Percentiles rank a stretch among this genome's conserved stretches.
phyloP scores from a whole-genome alignment of 1,140 invertebrate genomes.

The Nymphalis io region DNA sequence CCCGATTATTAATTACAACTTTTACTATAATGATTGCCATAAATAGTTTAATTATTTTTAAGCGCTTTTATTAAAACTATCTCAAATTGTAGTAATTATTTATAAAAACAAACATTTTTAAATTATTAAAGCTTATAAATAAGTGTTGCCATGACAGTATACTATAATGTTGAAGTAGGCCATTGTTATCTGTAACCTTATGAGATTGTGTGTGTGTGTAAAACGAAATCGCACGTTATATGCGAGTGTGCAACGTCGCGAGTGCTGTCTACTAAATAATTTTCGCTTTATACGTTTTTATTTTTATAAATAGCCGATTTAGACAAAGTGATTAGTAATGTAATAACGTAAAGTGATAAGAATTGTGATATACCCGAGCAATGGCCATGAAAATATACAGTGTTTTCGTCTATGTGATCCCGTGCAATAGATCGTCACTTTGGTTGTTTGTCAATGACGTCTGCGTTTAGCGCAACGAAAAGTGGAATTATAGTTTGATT shows the following conservation, averaged over 20 bases:
- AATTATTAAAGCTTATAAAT: background rate
- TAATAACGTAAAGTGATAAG: slow-evolving; percentile 73
- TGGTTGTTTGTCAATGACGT: slow-evolving; percentile 80
- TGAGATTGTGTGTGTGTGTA: slow-evolving; percentile 55
- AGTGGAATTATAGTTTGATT: slow-evolving; percentile 79
- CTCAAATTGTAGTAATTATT: no score
- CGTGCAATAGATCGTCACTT: slow-evolving; percentile 76
- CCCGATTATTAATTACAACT: no score
- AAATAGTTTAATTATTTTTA: no score
- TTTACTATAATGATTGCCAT: no score
- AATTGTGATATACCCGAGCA: slow-evolving; percentile 72
- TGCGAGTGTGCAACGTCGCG: slow-evolving; percentile 77
- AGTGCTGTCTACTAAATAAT: slow-evolving; percentile 72
- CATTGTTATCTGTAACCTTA: slow-evolving; percentile 65
- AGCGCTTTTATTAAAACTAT: no score
- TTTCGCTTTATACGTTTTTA: slow-evolving; percentile 79
- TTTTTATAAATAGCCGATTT: slow-evolving; percentile 76
- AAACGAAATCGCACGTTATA: slow-evolving; percentile 74
- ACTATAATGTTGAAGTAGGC: slow-evolving; percentile 45
- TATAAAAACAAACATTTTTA: background rate
- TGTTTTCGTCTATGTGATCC: slow-evolving; percentile 76
- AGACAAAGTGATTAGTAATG: slow-evolving; percentile 69
- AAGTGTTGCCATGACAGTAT: slow-evolving; percentile 54
- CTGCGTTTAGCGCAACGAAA: slow-evolving; percentile 79
- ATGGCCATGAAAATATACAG: slow-evolving; percentile 70